Evolutionary conservation across 2,888 invertebrate species (phyloP), one percentile per base, ranked within the genome.

Genomic region (Podotricha telesiphe): DNA sequence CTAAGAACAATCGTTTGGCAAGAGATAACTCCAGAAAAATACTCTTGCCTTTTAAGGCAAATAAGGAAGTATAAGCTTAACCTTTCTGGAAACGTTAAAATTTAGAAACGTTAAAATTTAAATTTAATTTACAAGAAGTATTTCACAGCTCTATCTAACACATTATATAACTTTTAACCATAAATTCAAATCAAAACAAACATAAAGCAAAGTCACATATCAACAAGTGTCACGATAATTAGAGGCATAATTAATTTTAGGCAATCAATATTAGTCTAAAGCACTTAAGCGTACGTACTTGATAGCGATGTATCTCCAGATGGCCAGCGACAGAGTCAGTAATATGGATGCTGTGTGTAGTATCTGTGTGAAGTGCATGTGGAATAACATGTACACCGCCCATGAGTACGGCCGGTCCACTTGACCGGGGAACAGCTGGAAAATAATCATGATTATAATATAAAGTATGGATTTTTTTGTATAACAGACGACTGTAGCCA

Each of bases 271-370:
- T 19, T 48, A 50, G 48, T 62, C 62, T 15, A 20, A 62, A 62
- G 37, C 62, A 62, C 62, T 62, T 50, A 37, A 50, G 20, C 19
- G 7, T 19, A 73, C 94, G 94, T 85, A 96, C 96, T 95, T 96
- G 86, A 97, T 95, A 77, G 96, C 96, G 74, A 97, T 94, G 86
- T 97, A 97, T 72, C 98, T 94, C 96, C 98, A 98, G 72, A 98
- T 96, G 22, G 98, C 98, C 78, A 97, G 88, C 0, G 96, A 95
- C 58, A 96, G 92, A 0, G 96, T 97, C 74, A 97, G 93, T 82
- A 96, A 95, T 75, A 97, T 97, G 58, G 97, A 97, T n/a, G 96
- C 95, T 0, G 97, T 97, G 86, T 97, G 97, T 70, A 96, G 93
- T 34, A 96, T 95, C 84, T 96, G 96, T 0, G 96, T 95, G 86